Base-by-base conservation (phyloP, 1,140 invertebrate species). In the Sycophila sp. region DNA sequence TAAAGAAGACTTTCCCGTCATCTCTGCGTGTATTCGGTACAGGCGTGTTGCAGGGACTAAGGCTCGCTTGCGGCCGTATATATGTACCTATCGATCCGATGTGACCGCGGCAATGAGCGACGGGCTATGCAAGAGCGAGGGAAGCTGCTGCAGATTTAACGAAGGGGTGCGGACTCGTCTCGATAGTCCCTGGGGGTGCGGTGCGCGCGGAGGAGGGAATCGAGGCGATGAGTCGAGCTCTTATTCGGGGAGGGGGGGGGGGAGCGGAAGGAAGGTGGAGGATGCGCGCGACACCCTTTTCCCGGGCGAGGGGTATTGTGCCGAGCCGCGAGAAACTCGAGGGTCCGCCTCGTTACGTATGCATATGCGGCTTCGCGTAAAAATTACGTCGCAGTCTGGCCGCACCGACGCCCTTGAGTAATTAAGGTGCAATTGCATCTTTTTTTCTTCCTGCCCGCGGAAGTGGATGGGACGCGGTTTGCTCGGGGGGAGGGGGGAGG, bases 121-220 rank as follows among this genome's bases (percentile, higher is more conserved):
- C 17, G 15, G 45, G 24, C 42, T 30, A 49, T 59, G 40, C 30
- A 60, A 60, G n/a, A 60, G 55, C 15, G 40, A 19, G 42, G 45
- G 24, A n/a, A 11, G 40, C 19, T 13, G 55, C 40, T 60, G 67
- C 67, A 69, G 67, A 69, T 69, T 69, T 69, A 60, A 69, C 55
- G 42, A 60, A 32, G 67, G 56, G 55, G 15, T 24, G 22, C 19
- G 11, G 36, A 19, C n/a, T 53, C 10, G 67, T 40, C 32, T 38
- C 40, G 55, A 69, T 53, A 59, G 42, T 26, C 66, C 24, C 45
- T 30, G 45, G 47, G 56, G 30, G n/a, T 10, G 3, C 19, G 30
- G 19, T 40, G 49, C 17, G 26, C 40, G 15, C 6, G 24, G 24
- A 42, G 36, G n/a, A 53, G 1, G 53, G 56, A 11, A 47, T 38